Base-by-base conservation (phyloP, 2,113 vertebrate species). In the Anarhynchus alexandrinus region DNA sequence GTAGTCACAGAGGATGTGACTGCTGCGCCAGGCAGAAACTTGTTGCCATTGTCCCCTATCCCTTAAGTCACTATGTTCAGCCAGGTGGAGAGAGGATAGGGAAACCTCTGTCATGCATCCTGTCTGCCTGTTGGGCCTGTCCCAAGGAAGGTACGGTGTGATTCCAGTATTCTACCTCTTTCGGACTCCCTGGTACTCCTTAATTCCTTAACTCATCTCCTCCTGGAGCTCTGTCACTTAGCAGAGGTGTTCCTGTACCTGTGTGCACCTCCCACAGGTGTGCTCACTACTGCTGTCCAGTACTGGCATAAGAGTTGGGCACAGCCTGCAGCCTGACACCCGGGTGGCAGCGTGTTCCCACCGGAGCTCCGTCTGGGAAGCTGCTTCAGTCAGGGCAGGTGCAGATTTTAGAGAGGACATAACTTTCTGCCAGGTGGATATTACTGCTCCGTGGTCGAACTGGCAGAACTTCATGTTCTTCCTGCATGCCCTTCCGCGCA, bases 371-470 rank as follows among this genome's bases (percentile, higher is more conserved):
- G 10, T 17, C 34, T 42, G 34, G 18, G 15, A 54, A 72, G 12
- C 26, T 54, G 43, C 5, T 14, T 17, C 58, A 32, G 12, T 14
- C 15, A 15, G 17, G 38, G 30, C 20, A 11, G 21, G 20, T 73
- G 21, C 22, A 73, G 43, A 83, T n/a, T 23, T 73, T 49, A 18
- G 18, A 49, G 10, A 32, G n/a, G 21, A 11, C 25, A 11, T 0
- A 0, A 11, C 8, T 7, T 25, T 47, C 51, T 49, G 6, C 26
- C 1, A 2, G 7, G 30, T 7, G 22, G 52, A 34, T 49, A 29
- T 4, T 15, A 14, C 30, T 20, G 7, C 17, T 54, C 29, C 18
- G 25, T 54, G 43, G 29, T 20, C 8, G 9, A 47, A 12, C 25
- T 15, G 4, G 3, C 38, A 66, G 59, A 55, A 17, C 25, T 58